phyloP scores from a whole-genome alignment of 1,140 invertebrate genomes.

The Conus betulinus region DNA sequence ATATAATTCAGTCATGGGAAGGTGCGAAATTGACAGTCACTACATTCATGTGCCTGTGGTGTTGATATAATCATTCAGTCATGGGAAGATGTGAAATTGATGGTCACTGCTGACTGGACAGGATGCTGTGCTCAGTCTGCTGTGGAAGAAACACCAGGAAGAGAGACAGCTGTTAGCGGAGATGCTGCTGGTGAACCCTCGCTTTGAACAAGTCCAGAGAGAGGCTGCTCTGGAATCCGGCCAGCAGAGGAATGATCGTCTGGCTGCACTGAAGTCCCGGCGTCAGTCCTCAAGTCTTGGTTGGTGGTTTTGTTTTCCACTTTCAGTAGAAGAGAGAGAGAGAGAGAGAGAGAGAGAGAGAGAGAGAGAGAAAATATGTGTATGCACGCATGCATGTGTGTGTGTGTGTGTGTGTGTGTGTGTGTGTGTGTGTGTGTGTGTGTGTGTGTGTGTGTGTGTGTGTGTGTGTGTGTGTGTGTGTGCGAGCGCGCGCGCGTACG shows the following conservation, averaged over 20 bases:
- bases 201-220: conserved; percentile 44
- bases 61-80: too few species aligned
- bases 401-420: conserved; percentile 2
- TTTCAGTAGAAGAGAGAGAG: too few species aligned
- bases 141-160: conserved; percentile 57
- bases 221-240: conserved; percentile 46
- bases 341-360: too few species aligned
- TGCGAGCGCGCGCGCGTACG: background rate
- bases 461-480: background rate
- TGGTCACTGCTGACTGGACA: conserved; percentile 21
- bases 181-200: conserved; percentile 51
- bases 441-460: background rate
- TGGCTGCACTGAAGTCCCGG: conserved; percentile 48
- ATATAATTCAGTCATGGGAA: too few species aligned
- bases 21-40: too few species aligned
- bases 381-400: background rate
- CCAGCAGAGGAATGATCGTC: conserved; percentile 58
- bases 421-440: background rate
- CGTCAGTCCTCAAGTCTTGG: conserved; percentile 39
- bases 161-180: conserved; percentile 56
- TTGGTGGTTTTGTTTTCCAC: conserved; percentile 6
- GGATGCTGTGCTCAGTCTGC: conserved; percentile 52
- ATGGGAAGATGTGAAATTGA: too few species aligned
- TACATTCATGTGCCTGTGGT: too few species aligned
- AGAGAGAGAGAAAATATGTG: background rate